phyloP scores from a whole-genome alignment of 2,888 invertebrate genomes.

The Trichopria drosophilae region DNA sequence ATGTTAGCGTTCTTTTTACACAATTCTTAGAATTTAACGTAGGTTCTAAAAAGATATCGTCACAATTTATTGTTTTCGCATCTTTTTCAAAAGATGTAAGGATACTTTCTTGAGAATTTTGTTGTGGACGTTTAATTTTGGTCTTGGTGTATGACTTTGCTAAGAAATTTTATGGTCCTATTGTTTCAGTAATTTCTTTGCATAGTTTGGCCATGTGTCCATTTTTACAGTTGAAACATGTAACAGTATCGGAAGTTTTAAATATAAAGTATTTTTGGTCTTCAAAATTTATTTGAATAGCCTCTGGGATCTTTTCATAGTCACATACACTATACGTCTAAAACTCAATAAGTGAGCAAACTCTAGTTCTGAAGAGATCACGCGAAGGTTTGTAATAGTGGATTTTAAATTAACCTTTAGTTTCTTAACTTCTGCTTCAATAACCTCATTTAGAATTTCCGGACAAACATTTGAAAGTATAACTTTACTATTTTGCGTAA shows the following conservation, averaged over 20 bases:
- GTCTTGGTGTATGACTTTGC: too few relatives aligned
- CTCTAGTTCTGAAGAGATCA: background rate
- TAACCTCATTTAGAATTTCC: background rate
- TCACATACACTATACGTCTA: background rate
- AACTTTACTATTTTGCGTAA: background rate
- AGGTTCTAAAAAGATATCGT: too few relatives aligned
- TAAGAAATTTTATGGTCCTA: too few relatives aligned
- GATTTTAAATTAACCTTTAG: background rate
- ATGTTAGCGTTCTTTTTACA: too few relatives aligned
- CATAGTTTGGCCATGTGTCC: background rate
- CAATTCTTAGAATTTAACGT: too few relatives aligned
- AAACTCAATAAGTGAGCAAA: background rate
- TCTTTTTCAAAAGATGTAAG: too few relatives aligned
- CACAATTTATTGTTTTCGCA: too few relatives aligned
- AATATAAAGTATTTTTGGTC: background rate
- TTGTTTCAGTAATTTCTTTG: background rate
- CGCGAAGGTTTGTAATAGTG: background rate
- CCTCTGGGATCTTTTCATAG: background rate
- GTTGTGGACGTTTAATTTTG: too few relatives aligned
- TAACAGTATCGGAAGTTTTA: background rate
- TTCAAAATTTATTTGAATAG: background rate
- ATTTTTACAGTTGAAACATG: background rate
- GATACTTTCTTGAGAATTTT: too few relatives aligned
- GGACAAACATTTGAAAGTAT: background rate
- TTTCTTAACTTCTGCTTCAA: background rate